Base-by-base conservation (phyloP, 2,797 vertebrate genomes). In the Yasuhikotakia modesta region DNA sequence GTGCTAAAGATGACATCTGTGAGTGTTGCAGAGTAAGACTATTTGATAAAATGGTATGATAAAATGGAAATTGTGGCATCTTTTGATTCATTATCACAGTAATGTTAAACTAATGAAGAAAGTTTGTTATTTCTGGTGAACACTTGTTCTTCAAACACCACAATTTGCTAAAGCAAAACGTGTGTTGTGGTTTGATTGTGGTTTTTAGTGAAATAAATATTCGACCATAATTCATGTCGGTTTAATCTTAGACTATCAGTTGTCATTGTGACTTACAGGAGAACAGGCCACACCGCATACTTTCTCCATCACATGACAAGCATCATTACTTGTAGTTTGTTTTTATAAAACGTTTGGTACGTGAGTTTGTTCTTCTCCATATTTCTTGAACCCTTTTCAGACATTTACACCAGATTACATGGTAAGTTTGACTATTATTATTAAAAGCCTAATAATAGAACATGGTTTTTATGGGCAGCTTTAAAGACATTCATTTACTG, bases 221-320 rank as follows among this genome's bases (percentile, higher is more conserved):
- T 39, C 35, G 35, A 39, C 10, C 6, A 17, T 6, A 4, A 50
- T 50, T 19, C 22, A 24, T 4, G 5, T 57, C 2, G 48, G 19
- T 21, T 70, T 35, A 5, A 55, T 61, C 35, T 39, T 39, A 39
- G 6, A 10, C 3, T 70, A 19, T 57, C 48, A 0, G 39, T 2
- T 8, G 68, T 3, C 10, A 70, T 27, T 16, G 1, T 43, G 17
- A 71, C 52, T 17, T 27, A n/a, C 1, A 32, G 16, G 13, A 19
- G 27, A 69, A 35, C 81, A 32, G 48, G 78, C 17, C 12, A 5
- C 30, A 76, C 70, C 12, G 17, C 78, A 80, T 77, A 70, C 45
- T 77, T 80, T 63, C 21, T n/a, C n/a, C n/a, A n/a, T n/a, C n/a
- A 21, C 24, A 13, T 27, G 65, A 67, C 43, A 22, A 27, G 16